Conservation (phyloP, 2,113 vertebrate genomes). For the Hepsetus odoe region DNA sequence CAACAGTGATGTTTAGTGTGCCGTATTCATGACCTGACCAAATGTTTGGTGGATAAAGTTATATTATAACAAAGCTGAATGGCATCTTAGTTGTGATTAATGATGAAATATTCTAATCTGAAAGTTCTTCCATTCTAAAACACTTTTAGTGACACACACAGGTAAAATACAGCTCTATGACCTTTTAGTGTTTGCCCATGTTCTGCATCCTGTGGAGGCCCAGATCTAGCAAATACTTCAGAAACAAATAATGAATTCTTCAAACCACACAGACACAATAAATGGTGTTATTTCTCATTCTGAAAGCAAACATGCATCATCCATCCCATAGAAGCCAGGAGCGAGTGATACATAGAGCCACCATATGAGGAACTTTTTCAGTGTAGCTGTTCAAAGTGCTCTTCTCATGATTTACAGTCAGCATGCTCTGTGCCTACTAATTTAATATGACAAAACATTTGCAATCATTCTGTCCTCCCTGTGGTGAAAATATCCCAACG, state of each 20-base stretch:
- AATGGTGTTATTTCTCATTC: slow-evolving; percentile 12
- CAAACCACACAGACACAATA: slow-evolving; percentile 17
- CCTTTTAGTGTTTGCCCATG: neutral
- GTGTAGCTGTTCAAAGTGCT: slow-evolving; percentile 34
- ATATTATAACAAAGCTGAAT: too few relatives aligned
- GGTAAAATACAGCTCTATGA: neutral
- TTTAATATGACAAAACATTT: slow-evolving; percentile 65
- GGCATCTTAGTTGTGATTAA: too few relatives aligned
- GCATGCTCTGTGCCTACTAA: slow-evolving; percentile 15
- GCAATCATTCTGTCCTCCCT: slow-evolving; percentile 64
- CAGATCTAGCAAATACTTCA: slow-evolving; percentile 10
- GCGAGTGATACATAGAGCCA: slow-evolving; percentile 13
- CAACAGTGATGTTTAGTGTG: slow-evolving; percentile 2
- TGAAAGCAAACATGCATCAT: slow-evolving; percentile 6
- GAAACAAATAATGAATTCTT: neutral
- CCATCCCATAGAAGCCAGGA: neutral
- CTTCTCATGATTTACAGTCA: slow-evolving; percentile 69
- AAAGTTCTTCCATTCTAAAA: too few relatives aligned
- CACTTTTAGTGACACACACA: too few relatives aligned
- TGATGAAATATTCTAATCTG: too few relatives aligned
- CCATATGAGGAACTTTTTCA: neutral
- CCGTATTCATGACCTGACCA: too few relatives aligned
- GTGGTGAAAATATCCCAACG: slow-evolving; percentile 68
- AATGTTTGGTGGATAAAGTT: too few relatives aligned
- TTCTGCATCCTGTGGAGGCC: neutral